These are phyloP conservation scores for Centrocercus urophasianus DNA, from an alignment of 2,113 vertebrate genomes.

Conservation along the genomic window DNA sequence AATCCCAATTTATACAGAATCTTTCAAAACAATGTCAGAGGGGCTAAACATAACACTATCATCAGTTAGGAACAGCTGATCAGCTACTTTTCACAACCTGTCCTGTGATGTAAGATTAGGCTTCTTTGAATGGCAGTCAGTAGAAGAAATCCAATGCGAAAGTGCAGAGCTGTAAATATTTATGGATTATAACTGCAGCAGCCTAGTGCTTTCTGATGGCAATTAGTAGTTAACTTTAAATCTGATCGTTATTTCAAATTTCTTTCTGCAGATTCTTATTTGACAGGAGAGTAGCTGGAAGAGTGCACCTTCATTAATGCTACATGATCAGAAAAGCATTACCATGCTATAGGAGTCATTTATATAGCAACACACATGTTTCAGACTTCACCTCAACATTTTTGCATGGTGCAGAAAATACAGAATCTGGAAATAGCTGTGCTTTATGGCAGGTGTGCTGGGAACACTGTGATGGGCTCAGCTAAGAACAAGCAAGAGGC, in stretches of 20 bases:
- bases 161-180: conserved; percentile 51
- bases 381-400: conserved; percentile 1
- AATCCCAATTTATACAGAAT: background rate
- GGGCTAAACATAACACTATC: background rate
- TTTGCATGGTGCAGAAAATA: background rate
- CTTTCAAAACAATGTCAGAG: background rate
- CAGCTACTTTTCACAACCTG: conserved; percentile 20
- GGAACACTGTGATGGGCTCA: background rate
- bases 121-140: conserved; percentile 30
- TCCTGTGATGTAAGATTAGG: conserved; percentile 11
- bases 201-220: conserved; percentile 17
- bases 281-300: background rate
- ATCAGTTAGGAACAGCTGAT: background rate
- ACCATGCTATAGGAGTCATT: background rate
- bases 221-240: conserved; percentile 47
- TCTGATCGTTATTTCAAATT: conserved; percentile 24
- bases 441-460: background rate
- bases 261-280: background rate
- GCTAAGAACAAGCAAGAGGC: background rate
- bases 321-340: background rate
- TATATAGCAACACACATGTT: background rate
- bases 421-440: background rate
- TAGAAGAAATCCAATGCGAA: background rate
- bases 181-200: conserved; percentile 33
- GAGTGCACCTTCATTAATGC: background rate